phyloP scores from a whole-genome alignment of 2,113 vertebrate genomes.

The Xyrauchen texanus region DNA sequence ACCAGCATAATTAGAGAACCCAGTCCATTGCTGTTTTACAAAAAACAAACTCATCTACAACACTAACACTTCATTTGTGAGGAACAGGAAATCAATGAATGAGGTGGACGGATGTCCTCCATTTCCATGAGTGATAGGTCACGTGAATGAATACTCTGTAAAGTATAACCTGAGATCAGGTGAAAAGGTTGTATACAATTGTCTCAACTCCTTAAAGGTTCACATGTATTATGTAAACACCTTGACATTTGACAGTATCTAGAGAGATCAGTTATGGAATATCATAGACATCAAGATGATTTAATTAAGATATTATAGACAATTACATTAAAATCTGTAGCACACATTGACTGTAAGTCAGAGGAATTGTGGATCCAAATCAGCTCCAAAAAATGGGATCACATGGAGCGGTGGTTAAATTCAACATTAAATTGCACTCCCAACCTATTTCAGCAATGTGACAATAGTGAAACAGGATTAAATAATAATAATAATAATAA shows the following conservation, averaged over 20 bases:
- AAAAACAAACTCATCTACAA: conserved; percentile 6
- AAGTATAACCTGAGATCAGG: conserved; percentile 13
- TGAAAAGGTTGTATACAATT: conserved; percentile 19
- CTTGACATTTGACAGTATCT: background rate
- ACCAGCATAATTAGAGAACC: background rate
- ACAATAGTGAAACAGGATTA: too few relatives aligned
- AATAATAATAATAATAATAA: too few relatives aligned
- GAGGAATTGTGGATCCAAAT: too few relatives aligned
- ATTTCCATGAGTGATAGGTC: conserved; percentile 3
- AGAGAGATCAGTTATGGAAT: background rate
- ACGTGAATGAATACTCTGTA: background rate
- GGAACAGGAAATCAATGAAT: conserved; percentile 49
- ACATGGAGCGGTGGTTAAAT: too few relatives aligned
- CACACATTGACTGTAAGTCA: background rate
- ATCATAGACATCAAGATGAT: background rate
- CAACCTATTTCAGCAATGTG: too few relatives aligned
- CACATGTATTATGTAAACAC: conserved; percentile 14
- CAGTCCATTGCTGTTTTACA: background rate
- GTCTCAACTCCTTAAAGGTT: conserved; percentile 10
- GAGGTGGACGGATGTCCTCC: conserved; percentile 34
- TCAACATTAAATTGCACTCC: too few relatives aligned
- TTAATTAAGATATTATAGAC: background rate
- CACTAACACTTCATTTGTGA: conserved; percentile 44
- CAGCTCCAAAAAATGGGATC: too few relatives aligned
- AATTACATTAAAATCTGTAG: background rate